Evolutionary conservation across 2,113 vertebrate species (phyloP).

Genomic region (Tupaia chinensis): DNA sequence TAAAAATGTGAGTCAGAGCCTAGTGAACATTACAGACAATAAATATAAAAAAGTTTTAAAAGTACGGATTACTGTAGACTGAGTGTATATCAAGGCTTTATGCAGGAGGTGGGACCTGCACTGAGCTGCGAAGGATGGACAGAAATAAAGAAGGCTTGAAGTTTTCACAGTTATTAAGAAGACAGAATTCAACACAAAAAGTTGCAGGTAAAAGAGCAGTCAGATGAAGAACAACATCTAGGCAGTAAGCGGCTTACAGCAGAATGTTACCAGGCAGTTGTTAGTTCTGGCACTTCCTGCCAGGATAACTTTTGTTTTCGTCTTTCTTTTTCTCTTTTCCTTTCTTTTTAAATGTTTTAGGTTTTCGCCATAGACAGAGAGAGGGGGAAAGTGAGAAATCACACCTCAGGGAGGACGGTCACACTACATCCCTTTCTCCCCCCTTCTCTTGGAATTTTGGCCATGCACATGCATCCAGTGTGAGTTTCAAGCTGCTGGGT

Average conservation of each 20-base stretch:
- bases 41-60: not conserved
- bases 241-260: conserved; percentile 9
- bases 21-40: conserved; percentile 48
- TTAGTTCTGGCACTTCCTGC: conserved; percentile 5
- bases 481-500: too few species aligned
- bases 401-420: too few species aligned
- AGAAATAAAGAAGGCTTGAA: conserved; percentile 64
- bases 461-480: too few species aligned
- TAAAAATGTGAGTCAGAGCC: conserved; percentile 53
- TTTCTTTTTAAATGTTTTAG: not conserved
- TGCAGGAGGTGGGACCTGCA: conserved; percentile 9
- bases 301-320: not conserved
- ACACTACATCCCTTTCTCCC: too few species aligned
- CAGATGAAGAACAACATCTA: conserved; percentile 53
- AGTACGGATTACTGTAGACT: conserved; percentile 40
- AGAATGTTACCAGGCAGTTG: conserved; percentile 7
- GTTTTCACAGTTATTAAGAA: conserved; percentile 61
- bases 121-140: conserved; percentile 54
- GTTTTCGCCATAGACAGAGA: too few species aligned
- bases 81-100: conserved; percentile 37
- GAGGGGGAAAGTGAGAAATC: too few species aligned
- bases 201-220: conserved; percentile 43
- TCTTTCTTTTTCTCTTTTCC: not conserved
- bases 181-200: conserved; percentile 46
- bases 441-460: too few species aligned